Evolutionary conservation across 30 jellyfish, hydroid and myxozoan species (phyloP), one percentile per base, ranked within the genome.

Genomic region (Aurelia aurita): DNA sequence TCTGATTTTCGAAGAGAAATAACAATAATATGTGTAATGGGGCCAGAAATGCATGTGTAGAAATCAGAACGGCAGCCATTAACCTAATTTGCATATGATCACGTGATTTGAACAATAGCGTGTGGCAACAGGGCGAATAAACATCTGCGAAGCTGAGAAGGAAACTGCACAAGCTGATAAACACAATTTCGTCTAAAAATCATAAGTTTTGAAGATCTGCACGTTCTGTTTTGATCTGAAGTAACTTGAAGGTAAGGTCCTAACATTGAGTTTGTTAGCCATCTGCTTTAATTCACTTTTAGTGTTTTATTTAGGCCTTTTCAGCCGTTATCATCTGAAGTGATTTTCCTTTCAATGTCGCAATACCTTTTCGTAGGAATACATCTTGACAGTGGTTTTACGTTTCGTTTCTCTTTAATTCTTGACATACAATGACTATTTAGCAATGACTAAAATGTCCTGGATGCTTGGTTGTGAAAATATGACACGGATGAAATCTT

Each of bases 91-190:
- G 91, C 91, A 81, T 83, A 83, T 26, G 28, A 61, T 57, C 93
- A 83, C 93, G 83, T 83, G 93, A 83, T 74, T 23, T 59, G 20
- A 45, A 83, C 93, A 70, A 83, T 58, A 72, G 87, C 93, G 86
- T 83, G 93, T 69, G 86, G 93, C 93, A 83, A 69, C 93, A 83
- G 86, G 93, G 93, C 93, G 93, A 82, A 60, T 45, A 61, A 83
- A 59, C 86, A 83, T 68, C 82, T 68, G 73, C 69, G 26, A 62
- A 23, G 13, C 22, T 46, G 46, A 57, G 66, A 25, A 66, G 80
- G 77, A 77, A 39, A 45, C 80, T 43, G 89, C 32, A 28, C 19
- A 3, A 21, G 28, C 53, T 31, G 76, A 64, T 23, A 20, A 64
- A 31, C 51, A 64, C 53, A 77, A 45, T 57, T 59, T 77, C 67